These are phyloP conservation scores for Natrix natrix DNA, from an alignment of 2,797 vertebrate species.

Conservation along the genomic window DNA sequence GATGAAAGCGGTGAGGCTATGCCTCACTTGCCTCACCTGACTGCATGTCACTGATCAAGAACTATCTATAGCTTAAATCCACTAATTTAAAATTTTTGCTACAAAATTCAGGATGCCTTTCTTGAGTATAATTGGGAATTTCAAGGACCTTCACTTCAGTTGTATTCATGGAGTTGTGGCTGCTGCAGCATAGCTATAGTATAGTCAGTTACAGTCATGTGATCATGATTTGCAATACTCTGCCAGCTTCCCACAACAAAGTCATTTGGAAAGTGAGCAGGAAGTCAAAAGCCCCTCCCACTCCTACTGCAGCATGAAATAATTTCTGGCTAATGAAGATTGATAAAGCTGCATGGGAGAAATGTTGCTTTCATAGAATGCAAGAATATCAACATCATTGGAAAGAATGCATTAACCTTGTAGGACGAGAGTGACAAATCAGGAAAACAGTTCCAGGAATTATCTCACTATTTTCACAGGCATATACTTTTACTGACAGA, in stretches of 20 bases:
- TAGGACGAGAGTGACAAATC: background rate
- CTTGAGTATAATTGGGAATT: background rate
- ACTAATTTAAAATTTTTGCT: background rate
- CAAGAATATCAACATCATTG: background rate
- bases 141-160: background rate
- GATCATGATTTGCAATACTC: background rate
- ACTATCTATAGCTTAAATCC: background rate
- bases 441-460: background rate
- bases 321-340: background rate
- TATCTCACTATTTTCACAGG: background rate
- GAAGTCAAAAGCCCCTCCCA: background rate
- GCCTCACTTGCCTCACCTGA: no score
- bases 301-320: background rate
- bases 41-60: background rate
- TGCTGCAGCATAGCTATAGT: background rate
- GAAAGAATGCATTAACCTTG: slow-evolving; percentile 2
- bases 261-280: background rate
- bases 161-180: background rate
- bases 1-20: no score
- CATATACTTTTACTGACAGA: background rate
- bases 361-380: background rate
- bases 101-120: background rate
- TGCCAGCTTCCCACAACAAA: background rate
- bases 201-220: background rate
- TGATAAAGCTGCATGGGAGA: background rate